Base-by-base conservation (phyloP, 2,113 vertebrate species). In the Gulo gulo region DNA sequence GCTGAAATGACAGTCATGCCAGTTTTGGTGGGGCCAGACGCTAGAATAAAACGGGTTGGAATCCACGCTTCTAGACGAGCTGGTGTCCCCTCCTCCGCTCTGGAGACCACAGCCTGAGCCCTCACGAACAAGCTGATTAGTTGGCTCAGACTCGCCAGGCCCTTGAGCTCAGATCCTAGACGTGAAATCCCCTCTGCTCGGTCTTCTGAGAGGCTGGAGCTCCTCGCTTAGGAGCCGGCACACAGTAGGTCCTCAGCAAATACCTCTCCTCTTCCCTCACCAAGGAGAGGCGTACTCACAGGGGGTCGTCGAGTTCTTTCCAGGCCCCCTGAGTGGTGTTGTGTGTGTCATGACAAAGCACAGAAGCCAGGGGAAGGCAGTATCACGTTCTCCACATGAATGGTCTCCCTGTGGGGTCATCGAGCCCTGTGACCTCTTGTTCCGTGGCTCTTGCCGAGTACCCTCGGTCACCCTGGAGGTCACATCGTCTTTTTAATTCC, bases 311-410 rank as follows among this genome's bases (percentile, higher is more conserved):
- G 57, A 76, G 36, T 91, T 73, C 21, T 67, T 94, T 65, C 14
- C 80, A 31, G 47, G 61, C 63, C 59, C 16, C 16, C 0, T 36
- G 31, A 29, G 52, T 55, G 9, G 13, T 52, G 3, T n/a, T 45
- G 12, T 1, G 4, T 18, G 29, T 4, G 1, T 42, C 36, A 39
- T 26, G 59, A 20, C 74, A 7, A 73, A 39, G 24, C 73, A 14
- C 13, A 36, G 67, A 63, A 63, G 31, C 45, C 29, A 15, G 15
- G 65, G 31, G 21, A 7, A 24, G 20, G 55, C 42, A n/a, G 4
- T 6, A 1, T 13, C 4, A n/a, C 1, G 2, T 26, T 83, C 42
- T 67, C 1, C 0, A 24, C 1, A 0, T 57, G 21, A 36, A 7
- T 52, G 50, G 45, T 11, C 45, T 4, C 29, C 15, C n/a, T 45